Evolutionary conservation across 2,888 invertebrate genomes (phyloP), one percentile per base, ranked within the genome.

Genomic region (Anthrax anthrax): DNA sequence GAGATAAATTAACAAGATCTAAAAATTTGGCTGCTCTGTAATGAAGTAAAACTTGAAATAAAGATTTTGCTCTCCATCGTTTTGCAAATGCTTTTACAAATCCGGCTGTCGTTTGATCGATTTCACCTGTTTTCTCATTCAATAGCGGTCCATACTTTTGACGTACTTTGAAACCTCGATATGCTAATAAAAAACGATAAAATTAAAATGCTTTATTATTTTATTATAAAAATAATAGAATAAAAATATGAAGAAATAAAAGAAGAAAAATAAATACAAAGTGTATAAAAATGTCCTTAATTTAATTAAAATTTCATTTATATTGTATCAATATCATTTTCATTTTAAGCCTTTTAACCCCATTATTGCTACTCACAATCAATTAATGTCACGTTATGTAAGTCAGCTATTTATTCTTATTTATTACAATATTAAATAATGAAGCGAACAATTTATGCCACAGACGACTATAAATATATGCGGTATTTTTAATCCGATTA

Each of bases 1-100:
- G 89, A 29, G 84, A 84, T 59, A 90, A 82, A 67, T 87, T 84
- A 49, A 87, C 85, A 47, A 89, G 72, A 62, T 90, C 88, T 64
- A 86, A 83, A 62, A 83, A 82, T 48, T 81, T 79, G 44, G 82
- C 80, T 29, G 87, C 84, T 57, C 88, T 77, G 68, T 89, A 89
- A 55, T 82, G 81, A 56, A 88, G 67, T 50, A 90, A 70, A 50
- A 89, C 84, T 72, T 88, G 85, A 66, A 84, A 89, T 44, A 90
- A 75, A 29, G 83, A 81, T 58, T 80, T 80, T 56, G 79, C 77
- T 59, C 79, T 81, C 91, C 91, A 92, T 65, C 81, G 85, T 63
- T 78, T 78, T 53, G 80, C 81, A 61, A 77, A 87, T 55, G 78
- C 77, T 55, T 75, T 76, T 48, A 91, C 77, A 58, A 87, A 81